These are phyloP conservation scores for Eristalinus sepulchralis DNA, from an alignment of 2,888 invertebrate genomes.

Conservation along the genomic window DNA sequence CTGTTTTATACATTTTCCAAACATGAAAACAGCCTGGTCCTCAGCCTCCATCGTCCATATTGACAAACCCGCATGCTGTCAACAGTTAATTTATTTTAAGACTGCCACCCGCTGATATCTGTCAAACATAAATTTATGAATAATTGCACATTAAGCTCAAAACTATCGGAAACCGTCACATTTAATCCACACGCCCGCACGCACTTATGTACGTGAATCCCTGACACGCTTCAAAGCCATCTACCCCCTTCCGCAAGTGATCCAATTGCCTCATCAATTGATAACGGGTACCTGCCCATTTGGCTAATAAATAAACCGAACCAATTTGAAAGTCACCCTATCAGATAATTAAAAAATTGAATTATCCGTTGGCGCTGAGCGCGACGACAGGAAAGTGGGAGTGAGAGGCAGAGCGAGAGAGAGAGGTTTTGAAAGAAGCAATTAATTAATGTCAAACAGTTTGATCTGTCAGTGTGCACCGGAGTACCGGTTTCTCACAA, in stretches of 20 bases:
- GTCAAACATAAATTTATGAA: background rate
- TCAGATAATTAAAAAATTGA: background rate
- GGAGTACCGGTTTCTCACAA: background rate
- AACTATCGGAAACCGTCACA: background rate
- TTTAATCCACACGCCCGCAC: background rate
- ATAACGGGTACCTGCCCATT: background rate
- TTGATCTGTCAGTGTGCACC: conserved; percentile 15
- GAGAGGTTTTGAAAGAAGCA: background rate
- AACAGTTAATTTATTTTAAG: background rate
- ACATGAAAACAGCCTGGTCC: no score
- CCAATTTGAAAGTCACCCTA: background rate
- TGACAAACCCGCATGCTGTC: no score
- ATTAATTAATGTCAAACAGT: conserved; percentile 21
- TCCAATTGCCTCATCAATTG: background rate
- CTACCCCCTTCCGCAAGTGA: background rate
- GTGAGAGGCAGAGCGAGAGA: background rate
- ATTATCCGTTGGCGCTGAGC: background rate
- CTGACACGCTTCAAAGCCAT: background rate
- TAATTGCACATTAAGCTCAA: background rate
- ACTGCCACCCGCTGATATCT: background rate
- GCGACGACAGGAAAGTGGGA: background rate
- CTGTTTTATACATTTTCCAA: no score
- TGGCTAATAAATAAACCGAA: background rate
- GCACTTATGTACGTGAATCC: background rate
- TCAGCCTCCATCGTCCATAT: no score